Evolutionary conservation across 1,140 invertebrate genomes (phyloP).

Genomic region (Argopecten irradians): DNA sequence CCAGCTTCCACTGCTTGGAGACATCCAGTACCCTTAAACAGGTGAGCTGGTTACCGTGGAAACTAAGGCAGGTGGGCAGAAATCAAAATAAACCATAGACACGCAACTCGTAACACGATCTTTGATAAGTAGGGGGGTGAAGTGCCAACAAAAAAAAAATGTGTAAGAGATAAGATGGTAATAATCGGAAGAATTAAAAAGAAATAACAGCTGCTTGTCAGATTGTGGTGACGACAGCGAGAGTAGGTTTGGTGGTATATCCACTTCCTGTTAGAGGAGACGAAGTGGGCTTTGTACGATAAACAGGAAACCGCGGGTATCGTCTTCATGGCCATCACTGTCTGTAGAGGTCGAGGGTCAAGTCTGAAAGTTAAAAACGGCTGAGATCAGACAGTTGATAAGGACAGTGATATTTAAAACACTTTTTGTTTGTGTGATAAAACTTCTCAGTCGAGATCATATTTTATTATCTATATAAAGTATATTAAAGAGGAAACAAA

Average conservation of each 20-base stretch:
- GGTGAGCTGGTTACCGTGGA: conserved; percentile 4
- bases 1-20: not conserved
- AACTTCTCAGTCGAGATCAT: not conserved
- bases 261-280: not conserved
- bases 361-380: not conserved
- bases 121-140: not conserved
- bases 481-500: too few species aligned
- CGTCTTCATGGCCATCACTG: not conserved
- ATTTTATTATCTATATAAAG: too few species aligned
- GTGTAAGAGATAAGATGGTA: not conserved
- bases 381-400: not conserved
- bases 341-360: not conserved
- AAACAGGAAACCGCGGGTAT: not conserved
- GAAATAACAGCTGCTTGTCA: not conserved
- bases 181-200: not conserved
- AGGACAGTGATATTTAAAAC: not conserved
- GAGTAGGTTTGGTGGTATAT: not conserved
- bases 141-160: not conserved
- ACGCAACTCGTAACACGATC: not conserved
- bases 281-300: not conserved
- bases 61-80: not conserved
- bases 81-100: not conserved
- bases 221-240: not conserved
- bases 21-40: not conserved
- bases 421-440: not conserved